A percentile compares a stretch with the other conserved stretches of the same genome.
These are phyloP conservation scores for Cantharis rustica DNA, from an alignment of 2,888 invertebrate genomes.

Conservation along the genomic window DNA sequence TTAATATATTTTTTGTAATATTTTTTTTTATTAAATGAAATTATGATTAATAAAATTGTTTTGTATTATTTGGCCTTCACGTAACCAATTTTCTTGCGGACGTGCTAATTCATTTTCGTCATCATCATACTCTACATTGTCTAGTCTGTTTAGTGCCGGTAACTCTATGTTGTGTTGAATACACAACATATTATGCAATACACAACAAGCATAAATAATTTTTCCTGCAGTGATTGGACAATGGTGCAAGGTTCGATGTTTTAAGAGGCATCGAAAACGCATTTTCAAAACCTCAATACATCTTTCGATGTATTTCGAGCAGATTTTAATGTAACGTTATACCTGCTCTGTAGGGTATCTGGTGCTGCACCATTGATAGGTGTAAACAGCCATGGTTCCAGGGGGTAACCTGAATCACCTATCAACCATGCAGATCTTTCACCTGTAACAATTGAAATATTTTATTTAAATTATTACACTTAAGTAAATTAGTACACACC, in stretches of 20 bases:
- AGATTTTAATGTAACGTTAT: conserved; percentile 4
- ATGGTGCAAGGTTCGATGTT: conserved; percentile 16
- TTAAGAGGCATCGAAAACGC: conserved; percentile 20
- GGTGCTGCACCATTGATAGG: conserved; percentile 10
- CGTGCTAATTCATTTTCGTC: no score
- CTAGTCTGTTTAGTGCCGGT: no score
- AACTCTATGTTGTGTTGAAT: no score
- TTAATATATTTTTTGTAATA: no score
- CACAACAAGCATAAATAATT: conserved; percentile 17
- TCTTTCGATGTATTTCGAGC: conserved; percentile 25
- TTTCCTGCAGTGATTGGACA: conserved; percentile 9
- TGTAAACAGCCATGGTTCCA: conserved; percentile 27
- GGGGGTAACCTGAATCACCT: conserved; percentile 28
- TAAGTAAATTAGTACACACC: no score
- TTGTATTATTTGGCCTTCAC: no score
- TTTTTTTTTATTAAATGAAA: no score
- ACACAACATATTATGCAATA: no score
- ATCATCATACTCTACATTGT: no score
- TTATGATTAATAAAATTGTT: no score
- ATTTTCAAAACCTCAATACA: conserved; percentile 23
- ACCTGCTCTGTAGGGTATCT: conserved; percentile 19
- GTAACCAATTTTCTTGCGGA: no score
- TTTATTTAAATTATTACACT: no score
- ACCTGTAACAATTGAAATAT: not conserved
- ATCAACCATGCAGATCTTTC: conserved; percentile 13